Conservation (phyloP, 1,140 invertebrate species). For the Drosophila lowei region DNA sequence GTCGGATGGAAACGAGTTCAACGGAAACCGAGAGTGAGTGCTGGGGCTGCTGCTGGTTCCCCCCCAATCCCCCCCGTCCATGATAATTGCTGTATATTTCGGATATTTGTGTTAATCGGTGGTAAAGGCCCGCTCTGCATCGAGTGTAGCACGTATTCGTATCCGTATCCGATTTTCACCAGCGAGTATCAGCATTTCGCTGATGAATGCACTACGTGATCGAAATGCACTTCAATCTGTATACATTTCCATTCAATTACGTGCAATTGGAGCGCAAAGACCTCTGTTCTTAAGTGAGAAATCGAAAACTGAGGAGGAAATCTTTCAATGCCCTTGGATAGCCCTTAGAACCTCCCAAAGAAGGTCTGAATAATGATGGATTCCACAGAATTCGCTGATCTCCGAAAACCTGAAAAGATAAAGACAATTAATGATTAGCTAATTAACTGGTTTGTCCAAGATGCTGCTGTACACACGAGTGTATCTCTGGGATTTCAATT, state of each 20-base stretch:
- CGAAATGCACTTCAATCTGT: constrained; percentile 41
- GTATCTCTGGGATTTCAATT: too few species aligned
- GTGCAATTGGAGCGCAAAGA: constrained; percentile 7
- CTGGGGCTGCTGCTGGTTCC: constrained; percentile 5
- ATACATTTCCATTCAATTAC: constrained; percentile 43
- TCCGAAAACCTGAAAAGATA: too few species aligned
- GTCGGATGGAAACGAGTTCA: constrained; percentile 34
- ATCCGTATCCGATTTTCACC: constrained; percentile 20
- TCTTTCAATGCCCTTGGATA: too few species aligned
- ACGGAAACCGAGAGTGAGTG: constrained; percentile 64
- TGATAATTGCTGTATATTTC: constrained; percentile 16
- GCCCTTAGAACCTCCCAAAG: too few species aligned
- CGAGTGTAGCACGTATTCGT: too few species aligned
- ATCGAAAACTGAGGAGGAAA: too few species aligned
- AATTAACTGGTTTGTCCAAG: too few species aligned
- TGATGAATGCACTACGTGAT: constrained; percentile 39
- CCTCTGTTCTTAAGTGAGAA: too few species aligned
- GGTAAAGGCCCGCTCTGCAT: constrained; percentile 40
- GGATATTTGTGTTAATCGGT: constrained; percentile 43
- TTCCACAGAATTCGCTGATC: too few species aligned
- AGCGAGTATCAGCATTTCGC: constrained; percentile 19
- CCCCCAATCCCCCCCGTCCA: background rate
- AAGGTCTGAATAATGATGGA: too few species aligned
- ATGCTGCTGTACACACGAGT: too few species aligned
- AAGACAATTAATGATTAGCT: too few species aligned